A percentile compares a stretch with the other conserved stretches of the same genome.
Conservation (phyloP, 2,113 vertebrate genomes). For the Mesoclemmys tuberculata region DNA sequence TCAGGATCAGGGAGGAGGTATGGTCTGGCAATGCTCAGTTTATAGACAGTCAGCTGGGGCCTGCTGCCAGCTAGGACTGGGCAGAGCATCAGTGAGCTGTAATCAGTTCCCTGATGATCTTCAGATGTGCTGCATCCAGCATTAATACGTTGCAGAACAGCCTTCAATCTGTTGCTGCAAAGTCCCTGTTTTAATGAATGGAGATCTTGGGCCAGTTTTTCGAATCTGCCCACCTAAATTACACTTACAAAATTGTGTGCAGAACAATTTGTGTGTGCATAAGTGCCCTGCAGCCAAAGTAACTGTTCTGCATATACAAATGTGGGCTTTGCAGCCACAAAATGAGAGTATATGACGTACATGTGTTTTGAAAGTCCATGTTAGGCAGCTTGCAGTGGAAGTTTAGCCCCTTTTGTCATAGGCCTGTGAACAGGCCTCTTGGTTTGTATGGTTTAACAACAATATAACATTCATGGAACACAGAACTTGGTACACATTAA, state of each 20-base stretch:
- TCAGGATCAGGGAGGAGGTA: rapidly evolving
- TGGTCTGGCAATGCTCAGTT: background rate
- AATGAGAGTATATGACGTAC: background rate
- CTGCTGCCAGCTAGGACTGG: background rate
- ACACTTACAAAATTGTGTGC: background rate
- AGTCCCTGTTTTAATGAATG: background rate
- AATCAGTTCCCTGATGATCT: background rate
- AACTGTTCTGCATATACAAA: background rate
- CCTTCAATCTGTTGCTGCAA: background rate
- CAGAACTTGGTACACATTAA: background rate
- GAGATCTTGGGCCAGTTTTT: rapidly evolving
- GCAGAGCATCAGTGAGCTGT: background rate
- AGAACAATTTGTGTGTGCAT: background rate
- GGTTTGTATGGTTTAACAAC: background rate
- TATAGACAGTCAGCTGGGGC: background rate
- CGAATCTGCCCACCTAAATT: rapidly evolving
- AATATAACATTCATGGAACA: background rate
- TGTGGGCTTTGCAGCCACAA: rapidly evolving
- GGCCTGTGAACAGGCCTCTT: background rate
- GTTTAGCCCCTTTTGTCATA: background rate
- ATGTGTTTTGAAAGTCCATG: background rate
- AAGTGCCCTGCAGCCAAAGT: rapidly evolving
- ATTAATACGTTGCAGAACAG: too few species aligned
- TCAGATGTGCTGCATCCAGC: background rate
- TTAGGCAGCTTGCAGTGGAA: background rate